A percentile compares a stretch with the other conserved stretches of the same genome.
These are phyloP conservation scores for Gallinago paraguaiae DNA, from an alignment of 2,113 vertebrate species.

Conservation along the genomic window DNA sequence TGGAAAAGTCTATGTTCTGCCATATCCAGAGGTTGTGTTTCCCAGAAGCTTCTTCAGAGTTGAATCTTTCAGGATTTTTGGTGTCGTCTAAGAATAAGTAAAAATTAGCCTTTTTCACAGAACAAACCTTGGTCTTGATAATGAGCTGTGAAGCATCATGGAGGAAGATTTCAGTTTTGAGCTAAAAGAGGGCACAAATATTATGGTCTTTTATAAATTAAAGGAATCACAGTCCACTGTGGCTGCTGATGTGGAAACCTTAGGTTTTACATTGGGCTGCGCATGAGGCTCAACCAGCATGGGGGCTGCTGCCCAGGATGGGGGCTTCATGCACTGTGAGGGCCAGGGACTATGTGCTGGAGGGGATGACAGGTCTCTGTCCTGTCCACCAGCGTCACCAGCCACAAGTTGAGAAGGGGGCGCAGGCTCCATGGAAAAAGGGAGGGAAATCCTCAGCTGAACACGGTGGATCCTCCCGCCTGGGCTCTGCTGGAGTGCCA, in stretches of 20 bases:
- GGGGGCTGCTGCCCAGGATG: not conserved
- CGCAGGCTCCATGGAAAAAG: not conserved
- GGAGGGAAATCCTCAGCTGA: not conserved
- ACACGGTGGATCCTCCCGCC: not conserved
- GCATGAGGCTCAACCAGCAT: not conserved
- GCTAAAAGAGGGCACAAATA: not conserved
- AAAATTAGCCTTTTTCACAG: not conserved
- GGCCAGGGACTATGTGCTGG: not conserved
- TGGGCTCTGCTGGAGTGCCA: not conserved
- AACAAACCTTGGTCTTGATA: not conserved
- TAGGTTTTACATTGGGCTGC: not conserved
- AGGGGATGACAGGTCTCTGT: not conserved
- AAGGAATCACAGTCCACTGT: not conserved
- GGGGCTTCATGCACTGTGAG: not conserved
- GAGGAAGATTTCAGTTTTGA: not conserved
- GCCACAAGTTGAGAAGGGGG: fast-evolving
- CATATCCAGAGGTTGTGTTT: not conserved
- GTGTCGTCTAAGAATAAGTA: not conserved
- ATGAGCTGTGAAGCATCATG: fast-evolving
- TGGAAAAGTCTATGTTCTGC: not conserved
- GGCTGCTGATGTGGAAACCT: fast-evolving
- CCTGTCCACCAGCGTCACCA: not conserved
- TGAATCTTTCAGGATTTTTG: not conserved
- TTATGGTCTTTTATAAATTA: not conserved
- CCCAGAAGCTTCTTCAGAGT: not conserved